Evolutionary conservation across 1,140 invertebrate genomes (phyloP).

Genomic region (Pseudomyrmex cubaensis): DNA sequence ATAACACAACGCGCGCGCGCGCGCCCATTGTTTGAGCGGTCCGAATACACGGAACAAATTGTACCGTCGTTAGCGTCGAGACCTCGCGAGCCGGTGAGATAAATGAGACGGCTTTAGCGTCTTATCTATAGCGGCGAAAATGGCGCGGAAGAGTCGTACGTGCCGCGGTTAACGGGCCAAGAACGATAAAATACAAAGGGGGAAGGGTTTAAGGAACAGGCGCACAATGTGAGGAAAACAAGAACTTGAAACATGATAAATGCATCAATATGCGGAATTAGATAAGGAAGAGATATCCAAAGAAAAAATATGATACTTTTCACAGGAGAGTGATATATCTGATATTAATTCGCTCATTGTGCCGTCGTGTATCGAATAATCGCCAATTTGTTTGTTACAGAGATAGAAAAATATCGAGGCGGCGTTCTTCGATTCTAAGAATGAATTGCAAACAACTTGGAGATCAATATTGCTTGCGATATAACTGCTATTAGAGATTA

Average conservation of each 20-base stretch:
- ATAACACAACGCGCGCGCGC: conserved; percentile 61
- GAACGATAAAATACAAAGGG: conserved; percentile 24
- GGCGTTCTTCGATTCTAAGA: conserved; percentile 13
- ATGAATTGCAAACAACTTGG: not conserved
- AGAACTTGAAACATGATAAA: not conserved
- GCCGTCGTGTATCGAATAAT: conserved; percentile 28
- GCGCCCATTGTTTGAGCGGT: conserved; percentile 55
- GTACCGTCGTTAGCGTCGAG: conserved; percentile 42
- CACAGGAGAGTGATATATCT: not conserved
- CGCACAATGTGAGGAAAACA: not conserved
- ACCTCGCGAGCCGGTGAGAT: conserved; percentile 34
- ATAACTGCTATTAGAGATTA: conserved; percentile 10
- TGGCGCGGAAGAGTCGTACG: conserved; percentile 20
- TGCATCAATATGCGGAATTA: not conserved
- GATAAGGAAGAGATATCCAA: not conserved
- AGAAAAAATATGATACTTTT: not conserved
- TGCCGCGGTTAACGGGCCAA: conserved; percentile 26
- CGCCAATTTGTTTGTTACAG: not conserved
- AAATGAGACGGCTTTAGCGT: conserved; percentile 52
- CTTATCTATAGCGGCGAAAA: conserved; percentile 56
- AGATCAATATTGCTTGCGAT: conserved; percentile 22
- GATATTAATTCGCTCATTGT: conserved; percentile 25
- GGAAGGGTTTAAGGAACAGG: not conserved
- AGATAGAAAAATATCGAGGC: conserved; percentile 7
- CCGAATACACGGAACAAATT: conserved; percentile 51